phyloP scores from a whole-genome alignment of 2,797 vertebrate genomes.

The Harpagifer antarcticus region DNA sequence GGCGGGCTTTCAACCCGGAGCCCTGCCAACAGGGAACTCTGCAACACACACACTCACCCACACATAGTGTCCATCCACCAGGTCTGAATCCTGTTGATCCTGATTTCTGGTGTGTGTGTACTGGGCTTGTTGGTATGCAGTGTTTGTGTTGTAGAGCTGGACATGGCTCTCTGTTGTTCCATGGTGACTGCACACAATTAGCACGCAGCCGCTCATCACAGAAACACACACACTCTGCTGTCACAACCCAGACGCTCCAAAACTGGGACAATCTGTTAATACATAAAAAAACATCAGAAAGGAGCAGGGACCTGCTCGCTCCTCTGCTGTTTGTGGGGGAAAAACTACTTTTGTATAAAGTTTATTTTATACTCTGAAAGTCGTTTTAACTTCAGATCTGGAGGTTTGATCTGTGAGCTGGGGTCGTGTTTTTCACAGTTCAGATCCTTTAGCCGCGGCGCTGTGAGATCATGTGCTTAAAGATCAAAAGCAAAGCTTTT shows the following conservation, averaged over 20 bases:
- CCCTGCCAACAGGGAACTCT: constrained; percentile 37
- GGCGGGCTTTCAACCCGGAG: constrained; percentile 26
- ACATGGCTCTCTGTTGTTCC: constrained; percentile 53
- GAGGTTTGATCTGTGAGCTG: not conserved
- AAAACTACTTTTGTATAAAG: not conserved
- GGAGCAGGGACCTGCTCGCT: constrained; percentile 24
- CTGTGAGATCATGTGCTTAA: constrained; percentile 48
- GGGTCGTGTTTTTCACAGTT: constrained; percentile 14
- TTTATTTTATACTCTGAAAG: constrained; percentile 18
- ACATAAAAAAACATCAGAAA: constrained; percentile 28
- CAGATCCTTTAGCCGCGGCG: constrained; percentile 20
- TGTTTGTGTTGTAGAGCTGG: constrained; percentile 64
- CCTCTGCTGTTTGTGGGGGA: constrained; percentile 1
- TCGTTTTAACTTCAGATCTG: constrained; percentile 5
- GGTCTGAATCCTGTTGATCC: constrained; percentile 7
- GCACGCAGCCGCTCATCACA: constrained; percentile 47
- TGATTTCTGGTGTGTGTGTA: constrained; percentile 1
- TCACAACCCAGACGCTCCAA: constrained; percentile 35
- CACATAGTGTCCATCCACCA: not conserved
- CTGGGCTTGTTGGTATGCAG: constrained; percentile 53
- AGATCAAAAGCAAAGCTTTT: too few species aligned
- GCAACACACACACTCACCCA: constrained; percentile 2
- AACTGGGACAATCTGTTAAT: constrained; percentile 47
- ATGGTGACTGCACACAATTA: constrained; percentile 49
- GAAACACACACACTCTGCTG: constrained; percentile 11